Evolutionary conservation across 2,113 vertebrate genomes (phyloP).

Genomic region (Theristicus caerulescens): DNA sequence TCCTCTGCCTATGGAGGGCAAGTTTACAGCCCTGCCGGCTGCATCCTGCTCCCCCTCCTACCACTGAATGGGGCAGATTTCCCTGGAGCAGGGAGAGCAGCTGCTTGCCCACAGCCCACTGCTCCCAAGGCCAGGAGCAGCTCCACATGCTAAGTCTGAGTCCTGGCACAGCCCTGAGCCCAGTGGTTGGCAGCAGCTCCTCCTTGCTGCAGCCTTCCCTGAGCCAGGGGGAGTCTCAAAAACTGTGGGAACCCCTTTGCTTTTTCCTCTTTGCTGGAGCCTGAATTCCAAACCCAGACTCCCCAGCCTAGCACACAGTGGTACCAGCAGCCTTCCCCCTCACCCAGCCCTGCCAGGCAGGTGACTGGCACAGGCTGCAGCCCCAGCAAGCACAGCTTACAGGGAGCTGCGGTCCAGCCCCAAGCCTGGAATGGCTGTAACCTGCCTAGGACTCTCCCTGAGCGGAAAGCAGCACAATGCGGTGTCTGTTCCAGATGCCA

Average conservation of each 20-base stretch:
- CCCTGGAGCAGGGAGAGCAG: neutral
- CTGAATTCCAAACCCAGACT: neutral
- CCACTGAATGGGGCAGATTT: neutral
- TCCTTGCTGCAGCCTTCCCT: neutral
- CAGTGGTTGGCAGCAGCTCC: neutral
- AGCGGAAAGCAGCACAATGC: slow-evolving; percentile 38
- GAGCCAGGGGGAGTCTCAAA: neutral
- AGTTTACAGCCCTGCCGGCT: neutral
- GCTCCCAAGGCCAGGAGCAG: neutral
- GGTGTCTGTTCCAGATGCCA: slow-evolving; percentile 51
- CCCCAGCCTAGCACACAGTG: neutral
- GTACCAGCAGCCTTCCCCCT: neutral
- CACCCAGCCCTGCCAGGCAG: neutral
- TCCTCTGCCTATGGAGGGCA: neutral
- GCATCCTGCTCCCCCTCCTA: neutral
- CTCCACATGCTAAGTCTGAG: neutral
- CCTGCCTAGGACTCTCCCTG: slow-evolving; percentile 26
- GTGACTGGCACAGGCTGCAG: neutral
- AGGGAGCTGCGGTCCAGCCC: neutral
- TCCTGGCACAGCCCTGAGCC: neutral
- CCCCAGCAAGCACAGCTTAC: neutral
- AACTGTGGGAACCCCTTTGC: neutral
- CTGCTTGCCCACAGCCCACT: neutral
- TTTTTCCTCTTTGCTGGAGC: neutral
- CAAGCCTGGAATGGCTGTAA: neutral